A percentile compares a stretch with the other conserved stretches of the same genome.
phyloP scores from a whole-genome alignment of 2,797 vertebrate species.

The Adelosebastes latens region DNA sequence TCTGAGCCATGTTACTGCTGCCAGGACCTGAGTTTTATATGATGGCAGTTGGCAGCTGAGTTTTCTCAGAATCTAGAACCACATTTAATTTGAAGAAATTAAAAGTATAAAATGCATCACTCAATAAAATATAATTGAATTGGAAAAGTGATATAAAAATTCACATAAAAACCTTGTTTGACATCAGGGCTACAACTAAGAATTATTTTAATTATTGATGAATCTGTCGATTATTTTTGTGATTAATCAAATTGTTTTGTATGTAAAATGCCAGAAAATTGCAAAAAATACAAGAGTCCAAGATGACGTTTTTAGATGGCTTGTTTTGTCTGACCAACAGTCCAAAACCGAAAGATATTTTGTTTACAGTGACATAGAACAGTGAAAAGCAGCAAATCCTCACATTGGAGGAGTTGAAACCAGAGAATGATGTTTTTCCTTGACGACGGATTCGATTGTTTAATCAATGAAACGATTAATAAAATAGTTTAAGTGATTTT shows the following conservation, averaged over 20 bases:
- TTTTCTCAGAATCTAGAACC: neutral
- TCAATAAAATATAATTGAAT: neutral
- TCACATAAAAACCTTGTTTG: neutral
- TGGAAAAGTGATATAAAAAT: neutral
- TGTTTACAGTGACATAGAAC: neutral
- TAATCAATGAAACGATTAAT: neutral
- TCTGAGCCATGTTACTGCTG: neutral
- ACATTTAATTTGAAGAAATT: neutral
- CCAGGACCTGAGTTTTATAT: neutral
- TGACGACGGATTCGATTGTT: neutral
- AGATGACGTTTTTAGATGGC: neutral
- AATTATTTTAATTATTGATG: neutral
- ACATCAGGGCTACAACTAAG: neutral
- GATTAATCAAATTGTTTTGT: neutral
- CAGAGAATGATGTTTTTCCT: neutral
- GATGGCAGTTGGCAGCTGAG: neutral
- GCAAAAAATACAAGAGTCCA: too few species aligned
- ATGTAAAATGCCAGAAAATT: neutral
- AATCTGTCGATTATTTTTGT: neutral
- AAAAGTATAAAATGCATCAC: neutral
- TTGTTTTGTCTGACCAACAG: neutral
- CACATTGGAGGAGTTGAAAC: neutral
- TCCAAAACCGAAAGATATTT: neutral
- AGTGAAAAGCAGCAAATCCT: neutral
- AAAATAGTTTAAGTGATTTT: neutral